Conservation (phyloP, 2,888 invertebrate genomes). For the Chalcis sispes region DNA sequence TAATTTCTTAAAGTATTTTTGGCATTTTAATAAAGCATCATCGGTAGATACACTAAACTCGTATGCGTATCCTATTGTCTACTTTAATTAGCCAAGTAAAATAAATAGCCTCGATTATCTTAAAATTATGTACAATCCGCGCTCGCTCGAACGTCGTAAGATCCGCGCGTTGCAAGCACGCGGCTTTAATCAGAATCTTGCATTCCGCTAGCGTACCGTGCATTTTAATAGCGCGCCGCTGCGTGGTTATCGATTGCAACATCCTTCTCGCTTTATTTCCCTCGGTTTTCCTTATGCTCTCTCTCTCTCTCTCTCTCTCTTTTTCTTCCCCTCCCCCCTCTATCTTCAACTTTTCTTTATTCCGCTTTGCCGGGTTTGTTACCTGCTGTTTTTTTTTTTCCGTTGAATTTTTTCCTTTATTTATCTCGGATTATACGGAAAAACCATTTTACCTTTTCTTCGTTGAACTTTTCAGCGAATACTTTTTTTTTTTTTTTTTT, state of each 20-base stretch:
- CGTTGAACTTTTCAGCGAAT: neutral
- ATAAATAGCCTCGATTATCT: too few relatives aligned
- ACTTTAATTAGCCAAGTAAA: too few relatives aligned
- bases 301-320: neutral
- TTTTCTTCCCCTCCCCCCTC: neutral
- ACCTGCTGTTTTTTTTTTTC: neutral
- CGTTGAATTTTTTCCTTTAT: slow-evolving; percentile 19
- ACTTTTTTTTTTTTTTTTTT: slow-evolving; percentile 10
- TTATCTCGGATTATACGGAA: neutral
- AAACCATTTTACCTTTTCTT: slow-evolving; percentile 5
- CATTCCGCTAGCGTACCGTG: neutral
- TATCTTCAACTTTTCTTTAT: neutral
- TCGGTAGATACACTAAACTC: too few relatives aligned
- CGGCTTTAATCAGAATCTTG: slow-evolving; percentile 2
- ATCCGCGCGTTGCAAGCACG: neutral
- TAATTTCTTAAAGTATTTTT: too few relatives aligned
- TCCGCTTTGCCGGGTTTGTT: neutral
- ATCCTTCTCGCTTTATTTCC: slow-evolving; percentile 6
- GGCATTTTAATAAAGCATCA: too few relatives aligned
- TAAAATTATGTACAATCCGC: too few relatives aligned
- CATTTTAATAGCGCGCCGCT: slow-evolving; percentile 6
- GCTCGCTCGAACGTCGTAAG: too few relatives aligned
- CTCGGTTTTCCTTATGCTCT: slow-evolving; percentile 1
- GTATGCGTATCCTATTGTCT: too few relatives aligned
- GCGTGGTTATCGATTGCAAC: slow-evolving; percentile 24